Evolutionary conservation across 2,888 invertebrate genomes (phyloP), one percentile per base, ranked within the genome.

Genomic region (Pandemis heparana): DNA sequence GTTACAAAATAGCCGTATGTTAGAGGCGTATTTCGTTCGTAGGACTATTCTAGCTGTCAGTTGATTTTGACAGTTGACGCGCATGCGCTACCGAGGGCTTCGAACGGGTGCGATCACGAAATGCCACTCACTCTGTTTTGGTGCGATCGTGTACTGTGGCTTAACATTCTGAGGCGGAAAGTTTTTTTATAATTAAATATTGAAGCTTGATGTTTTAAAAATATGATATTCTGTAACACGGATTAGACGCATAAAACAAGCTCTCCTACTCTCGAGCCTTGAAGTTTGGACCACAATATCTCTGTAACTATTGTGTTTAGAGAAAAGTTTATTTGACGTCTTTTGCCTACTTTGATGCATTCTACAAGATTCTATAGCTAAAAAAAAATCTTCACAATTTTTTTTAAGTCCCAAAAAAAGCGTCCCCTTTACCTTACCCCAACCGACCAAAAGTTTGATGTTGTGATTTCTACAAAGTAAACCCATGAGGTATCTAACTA

Each of bases 61-160:
- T 85, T 85, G 82, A 88, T 87, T 90, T 91, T 87, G 92, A 91
- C 92, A 90, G 88, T 89, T 89, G 88, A 87, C 90, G 89, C 90
- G 89, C 88, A 82, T 82, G 79, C 79, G 90, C 91, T 90, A 91
- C 91, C 81, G 88, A 83, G 78, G 75, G 61, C 74, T 65, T 51
- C 43, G 73, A 66, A 69, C 72, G 72, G 75, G 72, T 70, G 75
- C 72, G 70, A 43, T 74, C 74, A 74, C 65, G 74, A 74, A 51
- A 78, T 81, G 82, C 80, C 82, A 81, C 78, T 82, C 82, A 81
- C 75, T 62, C 61, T 74, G 70, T 74, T 74, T 70, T 74, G 74
- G 74, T 74, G 70, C 65, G 74, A 65, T 74, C 74, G 70, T 74
- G 74, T 70, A 65, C 70, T 74, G 74, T 74, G 74, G 74, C 65